Base-by-base conservation (phyloP, 2,888 invertebrate genomes). In the Ernsta delagoae region DNA sequence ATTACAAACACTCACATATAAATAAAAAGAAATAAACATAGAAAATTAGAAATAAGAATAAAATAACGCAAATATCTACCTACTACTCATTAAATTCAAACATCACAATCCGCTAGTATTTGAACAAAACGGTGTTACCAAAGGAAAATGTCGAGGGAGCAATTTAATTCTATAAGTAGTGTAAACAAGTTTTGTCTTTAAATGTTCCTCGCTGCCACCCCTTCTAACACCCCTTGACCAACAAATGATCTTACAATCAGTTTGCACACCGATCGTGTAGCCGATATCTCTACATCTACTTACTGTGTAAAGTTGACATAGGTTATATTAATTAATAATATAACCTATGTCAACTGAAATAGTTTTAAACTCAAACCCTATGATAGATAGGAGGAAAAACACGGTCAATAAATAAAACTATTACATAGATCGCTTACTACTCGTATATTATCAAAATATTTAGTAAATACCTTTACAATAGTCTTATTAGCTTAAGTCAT, bases 101-200 rank as follows among this genome's bases (percentile, higher is more conserved):
- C 39, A 39, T 39, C 57, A 59, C 39, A 59, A 59, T 39, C 57
- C 57, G 12, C 56, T 34, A 3, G 34, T 56, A 56, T 31, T 56
- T 24, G 24, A 59, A 59, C 24, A 43, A 59, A 31, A 59, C 9
- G 31, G 8, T 61, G 45, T 61, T 24, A 48, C 62, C 50, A 39
- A 61, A 61, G 16, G 45, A 59, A 59, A 87, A 87, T 84, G 85
- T 81, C 79, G 75, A 60, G 11, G 45, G 45, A 60, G 41, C 45
- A 45, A 89, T 90, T 90, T 90, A 89, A 91, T 90, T 89, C 86
- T 80, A 83, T 86, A 89, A 92, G 87, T 91, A 88, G 85, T 87
- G 86, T 89, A 91, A 90, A 92, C 91, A 92, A 88, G 86, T 91
- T 90, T 82, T 81, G 80, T 83, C 82, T 80, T 81, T 82, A 84